These are phyloP conservation scores for Sylvilagus bachmani DNA, from an alignment of 2,113 vertebrate genomes.

Conservation along the genomic window DNA sequence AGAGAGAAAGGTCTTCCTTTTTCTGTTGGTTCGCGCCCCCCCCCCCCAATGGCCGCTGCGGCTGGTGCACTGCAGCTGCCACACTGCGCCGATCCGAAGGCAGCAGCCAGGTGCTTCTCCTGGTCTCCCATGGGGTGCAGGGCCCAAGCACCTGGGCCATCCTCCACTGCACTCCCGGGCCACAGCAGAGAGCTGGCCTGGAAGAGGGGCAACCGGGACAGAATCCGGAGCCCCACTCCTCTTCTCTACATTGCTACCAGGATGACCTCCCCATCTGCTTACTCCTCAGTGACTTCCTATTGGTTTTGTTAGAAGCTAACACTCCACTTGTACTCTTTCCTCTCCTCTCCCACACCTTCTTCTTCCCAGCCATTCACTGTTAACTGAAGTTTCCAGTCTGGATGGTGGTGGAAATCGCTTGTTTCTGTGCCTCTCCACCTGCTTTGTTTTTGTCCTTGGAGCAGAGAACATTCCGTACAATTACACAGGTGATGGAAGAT, in stretches of 20 bases:
- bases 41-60: too few species aligned
- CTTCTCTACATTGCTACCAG: neutral
- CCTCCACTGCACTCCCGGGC: too few species aligned
- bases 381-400: neutral
- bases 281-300: neutral
- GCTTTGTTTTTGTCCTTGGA: neutral
- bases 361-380: neutral
- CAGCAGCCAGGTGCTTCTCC: too few species aligned
- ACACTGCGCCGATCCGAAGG: too few species aligned
- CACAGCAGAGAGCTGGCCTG: too few species aligned
- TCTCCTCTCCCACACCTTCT: neutral
- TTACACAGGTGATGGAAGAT: neutral
- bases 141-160: too few species aligned
- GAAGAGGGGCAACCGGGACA: too few species aligned
- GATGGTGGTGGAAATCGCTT: neutral
- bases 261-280: neutral
- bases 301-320: neutral
- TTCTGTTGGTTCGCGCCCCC: too few species aligned
- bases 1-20: too few species aligned
- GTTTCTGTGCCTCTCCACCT: neutral
- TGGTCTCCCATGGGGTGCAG: too few species aligned
- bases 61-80: accelerated
- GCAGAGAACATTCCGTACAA: neutral
- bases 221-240: neutral
- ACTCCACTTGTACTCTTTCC: neutral